Percentiles rank a stretch among this genome's conserved stretches.
Evolutionary conservation across 2,113 vertebrate genomes (phyloP).

Genomic region (Oncorhynchus nerka): DNA sequence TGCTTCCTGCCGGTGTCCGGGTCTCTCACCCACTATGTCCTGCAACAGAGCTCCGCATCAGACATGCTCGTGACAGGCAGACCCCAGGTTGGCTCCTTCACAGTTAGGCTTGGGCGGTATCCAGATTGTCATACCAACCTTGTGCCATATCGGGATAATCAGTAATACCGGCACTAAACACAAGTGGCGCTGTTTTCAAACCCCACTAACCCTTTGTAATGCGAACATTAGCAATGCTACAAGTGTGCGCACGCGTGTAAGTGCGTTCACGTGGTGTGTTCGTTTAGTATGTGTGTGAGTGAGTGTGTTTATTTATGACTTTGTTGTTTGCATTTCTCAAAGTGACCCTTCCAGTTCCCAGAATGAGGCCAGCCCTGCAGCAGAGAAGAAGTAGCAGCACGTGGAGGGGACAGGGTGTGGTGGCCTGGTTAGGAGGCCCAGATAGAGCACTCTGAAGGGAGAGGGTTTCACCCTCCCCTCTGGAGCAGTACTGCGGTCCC

Average conservation of each 20-base stretch:
- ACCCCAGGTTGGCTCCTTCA: background rate
- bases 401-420: conserved; percentile 40
- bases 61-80: background rate
- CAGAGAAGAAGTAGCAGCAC: background rate
- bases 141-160: too few species aligned
- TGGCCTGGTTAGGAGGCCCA: conserved; percentile 75
- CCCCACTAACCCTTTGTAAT: too few species aligned
- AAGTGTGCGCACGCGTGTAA: too few species aligned
- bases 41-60: background rate
- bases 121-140: too few species aligned
- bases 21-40: background rate
- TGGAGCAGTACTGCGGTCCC: conserved; percentile 25
- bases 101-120: background rate
- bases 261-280: too few species aligned
- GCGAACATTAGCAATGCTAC: too few species aligned
- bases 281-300: too few species aligned
- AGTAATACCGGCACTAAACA: too few species aligned
- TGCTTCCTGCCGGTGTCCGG: too few species aligned
- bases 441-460: conserved; percentile 59
- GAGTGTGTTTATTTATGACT: background rate
- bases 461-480: conserved; percentile 22
- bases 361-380: background rate
- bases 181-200: too few species aligned
- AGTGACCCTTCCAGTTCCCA: background rate
- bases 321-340: too few species aligned